Base-by-base conservation (phyloP, 2,888 invertebrate species). In the Saturnia japonica region DNA sequence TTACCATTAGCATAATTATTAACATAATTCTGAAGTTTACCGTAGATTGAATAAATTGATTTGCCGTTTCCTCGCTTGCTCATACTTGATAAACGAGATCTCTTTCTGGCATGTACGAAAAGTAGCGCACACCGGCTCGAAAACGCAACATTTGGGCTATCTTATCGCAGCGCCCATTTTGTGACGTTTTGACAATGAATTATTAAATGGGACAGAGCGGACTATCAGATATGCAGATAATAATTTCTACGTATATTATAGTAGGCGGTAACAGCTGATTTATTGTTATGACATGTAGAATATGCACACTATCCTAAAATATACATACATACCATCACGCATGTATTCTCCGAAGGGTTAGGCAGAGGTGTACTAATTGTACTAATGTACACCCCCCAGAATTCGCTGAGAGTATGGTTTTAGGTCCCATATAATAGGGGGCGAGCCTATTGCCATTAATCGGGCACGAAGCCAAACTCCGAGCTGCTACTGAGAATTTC, bases 101-200 rank as follows among this genome's bases (percentile, higher is more conserved):
- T 25, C 28, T 25, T 16, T 60, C 57, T 57, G 22, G 22, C 25
- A 3, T 11, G 57, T 57, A 25, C 25, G 11, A 57, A 51, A 25
- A 11, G 6, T 60, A 12, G 4, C 28, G 28, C 57, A 28, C 28
- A 28, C 28, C 28, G n/a, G 11, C 40, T 40, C 64, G 40, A 64
- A 64, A 60, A 1, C 57, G 64, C 19, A 64, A 64, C 40, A 64
- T 64, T 64, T n/a, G 40, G 64, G 64, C 64, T 64, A 64, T 64
- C 64, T 64, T 64, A 64, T 64, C 64, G n/a, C 40, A 9, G 64
- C 64, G 40, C 64, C 64, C 64, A 40, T 64, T 64, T 64, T 40
- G 40, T 64, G 64, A 64, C 64, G 64, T 64, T 64, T 64, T 64
- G 64, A 64, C 64, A 64, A 64, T 64, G 64, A 64, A 34, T 64